Evolutionary conservation across 2,888 invertebrate genomes (phyloP).

Genomic region (Thera britannica): DNA sequence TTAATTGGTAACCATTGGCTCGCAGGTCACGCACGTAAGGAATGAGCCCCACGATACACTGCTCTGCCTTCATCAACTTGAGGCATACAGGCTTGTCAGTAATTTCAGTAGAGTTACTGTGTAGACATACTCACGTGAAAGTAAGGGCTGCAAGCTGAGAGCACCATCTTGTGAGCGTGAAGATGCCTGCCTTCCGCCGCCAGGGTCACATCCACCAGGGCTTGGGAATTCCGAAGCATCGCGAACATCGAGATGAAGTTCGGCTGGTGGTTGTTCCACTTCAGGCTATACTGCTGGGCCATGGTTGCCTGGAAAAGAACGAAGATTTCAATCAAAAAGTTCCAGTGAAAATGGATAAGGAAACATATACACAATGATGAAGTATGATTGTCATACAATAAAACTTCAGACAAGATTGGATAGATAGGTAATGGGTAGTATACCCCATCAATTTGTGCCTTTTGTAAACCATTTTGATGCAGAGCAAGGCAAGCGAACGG

Average conservation of each 20-base stretch:
- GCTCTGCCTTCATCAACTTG: no score
- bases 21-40: no score
- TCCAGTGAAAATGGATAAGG: no score
- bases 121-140: constrained; percentile 88
- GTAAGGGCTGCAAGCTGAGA: constrained; percentile 96
- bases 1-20: no score
- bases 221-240: constrained; percentile 91
- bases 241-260: constrained; percentile 96
- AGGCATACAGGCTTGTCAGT: no score
- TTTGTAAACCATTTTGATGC: background rate
- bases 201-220: constrained; percentile 94
- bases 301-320: constrained; percentile 46
- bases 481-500: background rate
- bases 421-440: no score
- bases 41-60: no score
- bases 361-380: no score
- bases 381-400: no score
- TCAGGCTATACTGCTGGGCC: constrained; percentile 92
- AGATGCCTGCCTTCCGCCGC: constrained; percentile 96
- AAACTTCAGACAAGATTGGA: background rate
- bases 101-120: no score
- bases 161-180: constrained; percentile 94
- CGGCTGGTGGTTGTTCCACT: constrained; percentile 97
- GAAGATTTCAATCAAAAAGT: background rate
- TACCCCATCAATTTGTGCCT: background rate